A percentile compares a stretch with the other conserved stretches of the same genome.
Conservation (phyloP, 2,888 invertebrate species). For the Coremacera marginata region DNA sequence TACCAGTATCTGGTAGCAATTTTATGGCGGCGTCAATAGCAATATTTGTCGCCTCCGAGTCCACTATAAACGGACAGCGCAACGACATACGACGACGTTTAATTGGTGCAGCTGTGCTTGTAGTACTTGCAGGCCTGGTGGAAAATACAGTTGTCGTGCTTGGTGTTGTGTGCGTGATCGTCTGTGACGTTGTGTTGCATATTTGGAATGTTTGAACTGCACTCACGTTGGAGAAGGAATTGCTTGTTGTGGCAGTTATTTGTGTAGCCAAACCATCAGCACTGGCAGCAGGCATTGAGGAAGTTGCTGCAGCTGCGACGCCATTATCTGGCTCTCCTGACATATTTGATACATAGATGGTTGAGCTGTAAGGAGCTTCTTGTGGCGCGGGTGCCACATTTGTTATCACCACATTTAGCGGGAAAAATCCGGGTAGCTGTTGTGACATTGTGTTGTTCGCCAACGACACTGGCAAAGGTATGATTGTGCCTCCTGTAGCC, state of each 20-base stretch:
- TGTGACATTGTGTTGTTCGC: background rate
- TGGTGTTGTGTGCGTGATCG: background rate
- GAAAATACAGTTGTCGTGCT: background rate
- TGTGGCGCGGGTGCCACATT: conserved; percentile 45
- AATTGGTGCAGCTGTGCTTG: conserved; percentile 23
- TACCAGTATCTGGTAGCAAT: conserved; percentile 40
- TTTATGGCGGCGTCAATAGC: conserved; percentile 48
- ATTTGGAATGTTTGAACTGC: background rate
- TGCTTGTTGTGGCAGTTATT: background rate
- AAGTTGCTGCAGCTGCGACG: background rate
- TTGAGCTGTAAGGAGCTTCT: conserved; percentile 47
- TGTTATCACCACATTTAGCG: conserved; percentile 43
- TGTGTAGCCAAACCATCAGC: background rate
- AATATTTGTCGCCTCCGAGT: conserved; percentile 43
- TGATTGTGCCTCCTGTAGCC: conserved; percentile 17
- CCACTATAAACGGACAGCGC: conserved; percentile 40
- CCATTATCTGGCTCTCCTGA: background rate
- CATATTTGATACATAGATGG: conserved; percentile 46
- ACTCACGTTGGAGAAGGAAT: background rate
- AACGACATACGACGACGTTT: conserved; percentile 48
- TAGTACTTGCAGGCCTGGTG: background rate
- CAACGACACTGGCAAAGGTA: conserved; percentile 40
- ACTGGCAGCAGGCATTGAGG: background rate
- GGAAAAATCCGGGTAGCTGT: conserved; percentile 12
- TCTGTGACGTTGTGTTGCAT: background rate